Percentiles rank a stretch among this genome's conserved stretches.
These are phyloP conservation scores for Calephelis nemesis DNA, from an alignment of 1,140 invertebrate genomes.

Conservation along the genomic window DNA sequence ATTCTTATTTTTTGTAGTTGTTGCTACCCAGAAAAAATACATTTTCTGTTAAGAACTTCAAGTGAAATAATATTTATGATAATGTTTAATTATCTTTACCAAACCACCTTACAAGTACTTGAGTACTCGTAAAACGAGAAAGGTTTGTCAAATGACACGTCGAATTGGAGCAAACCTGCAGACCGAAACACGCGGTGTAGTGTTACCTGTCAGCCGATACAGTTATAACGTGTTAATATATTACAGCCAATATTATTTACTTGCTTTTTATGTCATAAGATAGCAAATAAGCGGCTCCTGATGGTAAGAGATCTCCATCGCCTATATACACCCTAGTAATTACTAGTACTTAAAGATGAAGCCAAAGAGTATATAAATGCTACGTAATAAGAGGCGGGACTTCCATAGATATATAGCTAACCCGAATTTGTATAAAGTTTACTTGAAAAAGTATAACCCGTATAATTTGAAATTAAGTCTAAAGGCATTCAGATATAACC, in stretches of 20 bases:
- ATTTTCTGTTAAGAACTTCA: background rate
- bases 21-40: too few species aligned
- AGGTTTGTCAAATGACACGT: conserved; percentile 72
- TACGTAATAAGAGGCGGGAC: too few species aligned
- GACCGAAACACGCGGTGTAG: conserved; percentile 65
- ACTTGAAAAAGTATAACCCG: too few species aligned
- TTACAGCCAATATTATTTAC: conserved; percentile 25
- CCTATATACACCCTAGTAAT: background rate
- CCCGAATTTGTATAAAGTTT: too few species aligned
- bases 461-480: too few species aligned
- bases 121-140: conserved; percentile 69
- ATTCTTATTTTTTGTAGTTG: too few species aligned
- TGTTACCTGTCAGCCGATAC: conserved; percentile 69
- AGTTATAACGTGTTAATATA: conserved; percentile 55
- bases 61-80: conserved; percentile 5
- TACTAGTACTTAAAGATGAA: too few species aligned
- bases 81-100: background rate
- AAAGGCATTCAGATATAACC: too few species aligned
- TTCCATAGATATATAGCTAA: too few species aligned
- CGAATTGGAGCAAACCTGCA: conserved; percentile 67
- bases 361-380: too few species aligned
- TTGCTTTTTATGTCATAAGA: background rate
- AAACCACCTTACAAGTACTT: background rate
- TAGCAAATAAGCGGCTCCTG: background rate
- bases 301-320: background rate